Conservation (phyloP, 1,140 invertebrate species). For the Tetramorium simillimum region DNA sequence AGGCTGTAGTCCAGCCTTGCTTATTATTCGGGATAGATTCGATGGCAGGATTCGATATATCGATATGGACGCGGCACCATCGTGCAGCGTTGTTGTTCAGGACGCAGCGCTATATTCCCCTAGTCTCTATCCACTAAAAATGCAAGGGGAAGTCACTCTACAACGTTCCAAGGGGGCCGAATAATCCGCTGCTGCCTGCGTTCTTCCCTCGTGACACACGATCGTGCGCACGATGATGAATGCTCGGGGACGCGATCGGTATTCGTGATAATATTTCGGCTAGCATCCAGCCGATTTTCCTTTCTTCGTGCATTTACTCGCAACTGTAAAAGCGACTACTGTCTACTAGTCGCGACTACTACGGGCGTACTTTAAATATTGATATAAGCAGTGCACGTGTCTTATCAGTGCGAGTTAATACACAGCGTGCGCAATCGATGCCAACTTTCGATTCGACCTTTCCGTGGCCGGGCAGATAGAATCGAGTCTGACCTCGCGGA, state of each 20-base stretch:
- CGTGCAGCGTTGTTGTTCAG: neutral
- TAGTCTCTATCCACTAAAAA: conserved; percentile 69
- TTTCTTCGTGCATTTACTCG: neutral
- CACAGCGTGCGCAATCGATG: neutral
- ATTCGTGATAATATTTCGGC: neutral
- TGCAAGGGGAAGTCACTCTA: conserved; percentile 64
- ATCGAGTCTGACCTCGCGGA: neutral
- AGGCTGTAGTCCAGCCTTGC: too few species aligned
- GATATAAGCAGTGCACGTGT: neutral
- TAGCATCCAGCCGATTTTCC: neutral
- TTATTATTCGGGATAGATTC: neutral
- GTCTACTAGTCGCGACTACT: neutral
- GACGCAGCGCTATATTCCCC: conserved; percentile 38
- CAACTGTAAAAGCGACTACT: neutral
- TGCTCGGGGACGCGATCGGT: conserved; percentile 21
- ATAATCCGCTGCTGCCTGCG: conserved; percentile 59
- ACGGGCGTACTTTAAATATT: neutral
- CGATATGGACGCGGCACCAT: neutral
- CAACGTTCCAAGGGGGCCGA: conserved; percentile 69
- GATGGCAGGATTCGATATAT: neutral
- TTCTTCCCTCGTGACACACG: conserved; percentile 38
- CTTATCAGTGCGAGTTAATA: neutral
- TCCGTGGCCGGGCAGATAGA: neutral
- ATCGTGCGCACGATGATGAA: conserved; percentile 39
- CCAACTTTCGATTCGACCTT: conserved; percentile 13